phyloP scores from a whole-genome alignment of 92 coral and sea anemone genomes.

The Palythoa heliodiscus region DNA sequence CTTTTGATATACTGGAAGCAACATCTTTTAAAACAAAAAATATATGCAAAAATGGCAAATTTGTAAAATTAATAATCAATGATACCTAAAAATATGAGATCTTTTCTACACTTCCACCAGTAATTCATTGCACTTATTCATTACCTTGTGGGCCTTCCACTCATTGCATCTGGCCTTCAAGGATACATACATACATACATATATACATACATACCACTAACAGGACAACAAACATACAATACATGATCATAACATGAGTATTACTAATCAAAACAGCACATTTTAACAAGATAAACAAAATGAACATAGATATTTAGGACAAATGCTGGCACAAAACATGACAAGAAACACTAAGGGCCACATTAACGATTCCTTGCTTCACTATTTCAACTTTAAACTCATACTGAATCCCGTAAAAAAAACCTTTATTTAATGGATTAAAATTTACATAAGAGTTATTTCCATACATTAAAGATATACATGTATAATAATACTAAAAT shows the following conservation, averaged over 20 bases:
- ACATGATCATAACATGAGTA: not conserved
- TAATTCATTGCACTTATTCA: constrained; percentile 9
- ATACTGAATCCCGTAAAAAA: not conserved
- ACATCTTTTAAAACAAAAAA: too few species aligned
- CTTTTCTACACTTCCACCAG: not conserved
- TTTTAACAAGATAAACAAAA: not conserved
- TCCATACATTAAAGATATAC: too few species aligned
- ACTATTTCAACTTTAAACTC: not conserved
- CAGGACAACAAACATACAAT: not conserved
- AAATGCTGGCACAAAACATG: not conserved
- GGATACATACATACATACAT: not conserved
- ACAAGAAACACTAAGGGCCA: constrained; percentile 11
- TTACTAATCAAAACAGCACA: not conserved
- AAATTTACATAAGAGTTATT: too few species aligned
- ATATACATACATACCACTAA: not conserved
- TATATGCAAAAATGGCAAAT: not conserved
- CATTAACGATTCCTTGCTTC: constrained; percentile 28
- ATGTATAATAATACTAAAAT: too few species aligned
- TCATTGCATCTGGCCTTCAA: constrained; percentile 28
- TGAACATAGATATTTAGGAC: not conserved
- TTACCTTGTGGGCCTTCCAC: constrained; percentile 37
- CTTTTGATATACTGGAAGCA: too few species aligned
- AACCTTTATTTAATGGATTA: too few species aligned
- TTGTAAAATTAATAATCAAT: not conserved
- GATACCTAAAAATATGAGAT: too few species aligned